Percentiles rank a stretch among this genome's conserved stretches.
phyloP scores from a whole-genome alignment of 1,140 invertebrate species.

The Artemia franciscana region DNA sequence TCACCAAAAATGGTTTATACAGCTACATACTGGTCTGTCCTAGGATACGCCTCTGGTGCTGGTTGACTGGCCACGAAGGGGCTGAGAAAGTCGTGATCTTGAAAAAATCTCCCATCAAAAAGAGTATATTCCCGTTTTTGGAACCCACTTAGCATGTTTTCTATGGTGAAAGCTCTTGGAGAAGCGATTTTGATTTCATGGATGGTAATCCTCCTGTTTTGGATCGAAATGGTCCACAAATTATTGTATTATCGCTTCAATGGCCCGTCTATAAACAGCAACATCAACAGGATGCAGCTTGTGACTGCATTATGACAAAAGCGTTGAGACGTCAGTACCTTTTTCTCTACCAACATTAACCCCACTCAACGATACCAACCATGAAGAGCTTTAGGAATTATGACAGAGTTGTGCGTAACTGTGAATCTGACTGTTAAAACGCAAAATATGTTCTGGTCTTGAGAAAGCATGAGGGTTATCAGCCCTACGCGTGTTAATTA shows the following conservation, averaged over 20 bases:
- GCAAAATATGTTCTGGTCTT: too few species aligned
- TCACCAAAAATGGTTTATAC: not conserved
- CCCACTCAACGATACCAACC: too few species aligned
- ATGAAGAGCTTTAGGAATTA: too few species aligned
- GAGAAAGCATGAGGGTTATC: too few species aligned
- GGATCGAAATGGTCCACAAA: slow-evolving; percentile 16
- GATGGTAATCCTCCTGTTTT: slow-evolving; percentile 15
- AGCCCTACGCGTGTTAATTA: too few species aligned
- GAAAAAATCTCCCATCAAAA: slow-evolving; percentile 11
- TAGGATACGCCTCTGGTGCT: too few species aligned
- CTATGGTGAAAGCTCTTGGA: slow-evolving; percentile 12
- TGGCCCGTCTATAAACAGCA: slow-evolving; percentile 11
- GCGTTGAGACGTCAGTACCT: not conserved
- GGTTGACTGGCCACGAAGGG: slow-evolving; percentile 6
- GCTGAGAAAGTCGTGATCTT: slow-evolving; percentile 12
- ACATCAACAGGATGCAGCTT: slow-evolving; percentile 21
- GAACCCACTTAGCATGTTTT: slow-evolving; percentile 15
- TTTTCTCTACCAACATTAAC: too few species aligned
- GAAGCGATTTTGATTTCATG: slow-evolving; percentile 16
- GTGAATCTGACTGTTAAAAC: too few species aligned
- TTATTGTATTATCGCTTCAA: slow-evolving; percentile 20
- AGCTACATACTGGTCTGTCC: not conserved
- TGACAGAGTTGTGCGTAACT: too few species aligned
- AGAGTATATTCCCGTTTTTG: slow-evolving; percentile 11
- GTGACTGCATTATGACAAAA: slow-evolving; percentile 19